phyloP scores from a whole-genome alignment of 2,888 invertebrate genomes.

The Leucoma salicis region DNA sequence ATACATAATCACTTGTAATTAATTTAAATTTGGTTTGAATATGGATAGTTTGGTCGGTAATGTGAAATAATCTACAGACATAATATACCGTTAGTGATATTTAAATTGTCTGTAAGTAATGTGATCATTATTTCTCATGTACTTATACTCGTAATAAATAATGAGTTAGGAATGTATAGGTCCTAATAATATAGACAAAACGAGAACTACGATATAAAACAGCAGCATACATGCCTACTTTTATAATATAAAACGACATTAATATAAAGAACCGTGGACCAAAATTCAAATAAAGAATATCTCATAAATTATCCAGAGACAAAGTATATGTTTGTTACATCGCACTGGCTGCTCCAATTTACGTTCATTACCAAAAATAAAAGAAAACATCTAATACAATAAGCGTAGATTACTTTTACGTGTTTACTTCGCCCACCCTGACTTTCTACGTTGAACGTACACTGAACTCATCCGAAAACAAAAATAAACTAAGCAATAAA shows the following conservation, averaged over 20 bases:
- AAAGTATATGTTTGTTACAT: background rate
- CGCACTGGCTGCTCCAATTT: background rate
- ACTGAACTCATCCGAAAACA: constrained; percentile 27
- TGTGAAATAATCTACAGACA: background rate
- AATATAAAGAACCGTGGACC: no score
- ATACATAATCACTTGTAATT: constrained; percentile 53
- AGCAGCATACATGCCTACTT: no score
- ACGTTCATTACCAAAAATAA: constrained; percentile 6
- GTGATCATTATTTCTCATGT: no score
- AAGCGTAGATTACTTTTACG: constrained; percentile 8
- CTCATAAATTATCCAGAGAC: background rate
- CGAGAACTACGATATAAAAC: no score
- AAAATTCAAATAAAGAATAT: no score
- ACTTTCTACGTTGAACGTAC: constrained; percentile 22
- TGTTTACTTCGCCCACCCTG: constrained; percentile 12
- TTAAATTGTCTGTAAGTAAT: no score
- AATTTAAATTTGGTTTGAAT: constrained; percentile 28
- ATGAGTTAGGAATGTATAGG: no score
- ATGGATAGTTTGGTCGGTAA: constrained; percentile 10
- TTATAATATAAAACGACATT: no score
- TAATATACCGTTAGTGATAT: background rate
- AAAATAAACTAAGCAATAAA: constrained; percentile 24
- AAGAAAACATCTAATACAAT: constrained; percentile 11
- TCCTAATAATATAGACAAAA: no score
- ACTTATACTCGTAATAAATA: no score